phyloP scores from a whole-genome alignment of 2,113 vertebrate species.

The Rhinogobius similis region DNA sequence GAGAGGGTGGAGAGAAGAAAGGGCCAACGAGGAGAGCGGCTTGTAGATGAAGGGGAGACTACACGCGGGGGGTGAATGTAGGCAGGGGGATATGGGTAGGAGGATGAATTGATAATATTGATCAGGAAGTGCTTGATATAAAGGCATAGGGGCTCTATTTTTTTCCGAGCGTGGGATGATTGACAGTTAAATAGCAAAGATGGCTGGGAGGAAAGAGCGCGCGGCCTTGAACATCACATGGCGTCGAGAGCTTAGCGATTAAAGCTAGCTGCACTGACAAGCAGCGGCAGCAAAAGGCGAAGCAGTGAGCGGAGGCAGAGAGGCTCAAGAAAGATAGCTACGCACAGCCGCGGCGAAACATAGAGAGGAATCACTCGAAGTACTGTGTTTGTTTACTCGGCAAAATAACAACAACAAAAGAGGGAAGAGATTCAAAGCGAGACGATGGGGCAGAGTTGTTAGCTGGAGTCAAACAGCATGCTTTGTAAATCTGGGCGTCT shows the following conservation, averaged over 20 bases:
- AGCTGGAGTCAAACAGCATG: slow-evolving; percentile 51
- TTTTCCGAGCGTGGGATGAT: slow-evolving; percentile 83
- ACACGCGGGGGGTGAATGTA: slow-evolving; percentile 74
- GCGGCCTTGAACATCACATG: slow-evolving; percentile 97
- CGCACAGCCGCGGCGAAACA: slow-evolving; percentile 84
- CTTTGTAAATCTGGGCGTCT: slow-evolving; percentile 62
- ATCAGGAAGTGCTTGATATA: slow-evolving; percentile 96
- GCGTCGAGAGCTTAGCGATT: slow-evolving; percentile 83
- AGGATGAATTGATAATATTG: slow-evolving; percentile 96
- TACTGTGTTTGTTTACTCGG: slow-evolving; percentile 95
- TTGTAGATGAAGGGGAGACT: slow-evolving; percentile 69
- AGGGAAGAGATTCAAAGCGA: slow-evolving; percentile 44
- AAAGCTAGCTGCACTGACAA: slow-evolving; percentile 95
- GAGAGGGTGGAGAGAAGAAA: slow-evolving; percentile 31
- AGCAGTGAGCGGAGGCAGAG: slow-evolving; percentile 63
- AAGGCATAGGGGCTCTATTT: slow-evolving; percentile 88
- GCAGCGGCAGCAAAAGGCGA: slow-evolving; percentile 52
- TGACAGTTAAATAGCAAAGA: slow-evolving; percentile 94
- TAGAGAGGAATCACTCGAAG: slow-evolving; percentile 96
- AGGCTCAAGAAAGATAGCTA: slow-evolving; percentile 72
- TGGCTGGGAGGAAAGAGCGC: slow-evolving; percentile 86
- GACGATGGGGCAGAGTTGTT: slow-evolving; percentile 54
- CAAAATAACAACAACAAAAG: slow-evolving; percentile 69
- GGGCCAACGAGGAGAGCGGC: slow-evolving; percentile 73
- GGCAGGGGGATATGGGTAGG: slow-evolving; percentile 58